Evolutionary conservation across 2,113 vertebrate genomes (phyloP), one percentile per base, ranked within the genome.

Genomic region (Tringa solitaria): DNA sequence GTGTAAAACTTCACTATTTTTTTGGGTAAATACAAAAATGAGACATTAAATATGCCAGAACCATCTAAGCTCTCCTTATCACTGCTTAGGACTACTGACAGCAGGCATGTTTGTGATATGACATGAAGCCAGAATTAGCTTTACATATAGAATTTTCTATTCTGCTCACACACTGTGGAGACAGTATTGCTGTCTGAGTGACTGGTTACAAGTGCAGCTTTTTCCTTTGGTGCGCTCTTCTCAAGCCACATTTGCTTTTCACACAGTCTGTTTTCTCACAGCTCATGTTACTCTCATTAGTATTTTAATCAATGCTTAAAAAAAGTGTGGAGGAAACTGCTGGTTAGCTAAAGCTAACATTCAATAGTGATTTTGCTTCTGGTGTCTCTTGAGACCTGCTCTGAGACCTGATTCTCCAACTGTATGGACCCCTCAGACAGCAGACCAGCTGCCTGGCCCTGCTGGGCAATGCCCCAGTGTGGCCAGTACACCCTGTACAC

Each of bases 1-100:
- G 70, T 27, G 5, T 95, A 95, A 92, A 96, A 90, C 77, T 90
- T 87, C 67, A 53, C 68, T 93, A 26, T 92, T 84, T 3, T 7
- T 92, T 84, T 3, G 8, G 53, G 45, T 93, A 95, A 94, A 94
- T 91, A 79, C 15, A 46, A 91, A 84, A 95, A 84, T 80, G 68
- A 92, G 75, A 89, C 35, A 91, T 93, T 95, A 97, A 95, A 95
- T 96, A 93, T 91, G 60, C 90, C 78, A 81, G 90, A 93, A 87
- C 50, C 80, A 74, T 90, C 85, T 94, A 87, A 95, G 73, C 61
- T 92, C 54, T 96, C 61, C 17, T 95, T 94, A 95, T 91, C 81
- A 27, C 53, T 94, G 14, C 84, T 97, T 92, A 51, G 84, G 92
- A 97, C 76, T 95, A 35, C 91, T 96, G 93, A 95, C 83, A 95